Conservation (phyloP, 2,113 vertebrate genomes). For the Rhea americana region DNA sequence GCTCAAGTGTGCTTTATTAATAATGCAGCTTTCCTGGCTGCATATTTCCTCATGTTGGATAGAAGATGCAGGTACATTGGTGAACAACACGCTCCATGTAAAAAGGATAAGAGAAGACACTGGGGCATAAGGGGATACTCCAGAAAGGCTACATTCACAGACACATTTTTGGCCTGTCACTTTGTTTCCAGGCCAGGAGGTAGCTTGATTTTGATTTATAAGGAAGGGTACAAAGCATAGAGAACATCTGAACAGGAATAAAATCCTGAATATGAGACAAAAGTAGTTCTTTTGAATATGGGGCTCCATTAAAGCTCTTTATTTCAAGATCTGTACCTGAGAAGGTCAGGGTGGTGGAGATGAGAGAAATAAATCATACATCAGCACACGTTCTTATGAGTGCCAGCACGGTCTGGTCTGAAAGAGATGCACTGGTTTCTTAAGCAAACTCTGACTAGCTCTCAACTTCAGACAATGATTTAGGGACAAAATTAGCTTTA, state of each 20-base stretch:
- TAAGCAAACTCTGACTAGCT: constrained; percentile 35
- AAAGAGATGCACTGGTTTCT: constrained; percentile 49
- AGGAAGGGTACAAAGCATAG: background rate
- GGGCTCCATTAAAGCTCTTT: background rate
- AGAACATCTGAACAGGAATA: constrained; percentile 14
- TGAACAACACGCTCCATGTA: background rate
- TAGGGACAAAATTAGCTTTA: constrained; percentile 61
- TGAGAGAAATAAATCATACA: constrained; percentile 38
- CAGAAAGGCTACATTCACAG: background rate
- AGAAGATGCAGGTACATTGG: background rate
- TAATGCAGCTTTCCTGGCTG: background rate
- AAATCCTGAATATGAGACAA: constrained; percentile 32
- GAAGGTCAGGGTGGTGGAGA: constrained; percentile 54
- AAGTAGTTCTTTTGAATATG: constrained; percentile 35
- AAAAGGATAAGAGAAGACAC: background rate
- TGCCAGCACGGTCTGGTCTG: background rate
- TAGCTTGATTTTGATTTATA: constrained; percentile 45
- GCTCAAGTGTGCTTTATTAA: background rate
- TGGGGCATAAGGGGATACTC: background rate
- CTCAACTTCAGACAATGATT: constrained; percentile 50
- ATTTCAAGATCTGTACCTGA: constrained; percentile 1
- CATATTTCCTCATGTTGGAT: accelerated
- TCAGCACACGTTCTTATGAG: background rate
- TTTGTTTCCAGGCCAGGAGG: background rate
- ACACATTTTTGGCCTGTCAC: background rate